Evolutionary conservation across 2,113 vertebrate species (phyloP).

Genomic region (Bolborhynchus lineola): DNA sequence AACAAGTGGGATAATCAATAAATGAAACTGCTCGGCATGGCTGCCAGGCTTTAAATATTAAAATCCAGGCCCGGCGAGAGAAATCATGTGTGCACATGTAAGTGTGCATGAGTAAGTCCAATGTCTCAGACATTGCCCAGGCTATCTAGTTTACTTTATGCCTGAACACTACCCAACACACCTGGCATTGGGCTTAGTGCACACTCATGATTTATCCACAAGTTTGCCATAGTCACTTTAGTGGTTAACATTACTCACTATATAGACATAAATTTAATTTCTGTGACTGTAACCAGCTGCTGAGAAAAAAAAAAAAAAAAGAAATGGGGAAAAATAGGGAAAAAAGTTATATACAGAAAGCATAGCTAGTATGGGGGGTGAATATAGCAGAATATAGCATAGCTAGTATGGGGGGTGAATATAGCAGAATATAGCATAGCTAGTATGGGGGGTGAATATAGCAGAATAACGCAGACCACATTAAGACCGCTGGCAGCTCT

Average conservation of each 20-base stretch:
- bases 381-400: not conserved
- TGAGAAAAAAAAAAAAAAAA: not conserved
- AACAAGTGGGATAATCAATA: not conserved
- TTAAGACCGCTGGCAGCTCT: not conserved
- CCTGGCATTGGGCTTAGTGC: not conserved
- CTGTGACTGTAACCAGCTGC: fast-evolving
- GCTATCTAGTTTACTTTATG: not conserved
- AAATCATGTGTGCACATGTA: not conserved
- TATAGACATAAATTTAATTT: not conserved
- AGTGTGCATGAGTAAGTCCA: not conserved
- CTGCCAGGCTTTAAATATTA: constrained; percentile 30
- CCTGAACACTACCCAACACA: not conserved
- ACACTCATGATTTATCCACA: not conserved
- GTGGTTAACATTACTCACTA: not conserved
- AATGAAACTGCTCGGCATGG: not conserved
- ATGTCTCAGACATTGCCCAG: not conserved
- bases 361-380: not conserved
- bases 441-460: not conserved
- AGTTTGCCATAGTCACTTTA: not conserved
- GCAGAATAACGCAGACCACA: not conserved
- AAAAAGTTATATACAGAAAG: not conserved
- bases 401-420: not conserved
- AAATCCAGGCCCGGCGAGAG: not conserved
- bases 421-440: not conserved
- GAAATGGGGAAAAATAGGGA: fast-evolving